Conservation (phyloP, 1,140 invertebrate species). For the Stenopsyche tienmushanensis region DNA sequence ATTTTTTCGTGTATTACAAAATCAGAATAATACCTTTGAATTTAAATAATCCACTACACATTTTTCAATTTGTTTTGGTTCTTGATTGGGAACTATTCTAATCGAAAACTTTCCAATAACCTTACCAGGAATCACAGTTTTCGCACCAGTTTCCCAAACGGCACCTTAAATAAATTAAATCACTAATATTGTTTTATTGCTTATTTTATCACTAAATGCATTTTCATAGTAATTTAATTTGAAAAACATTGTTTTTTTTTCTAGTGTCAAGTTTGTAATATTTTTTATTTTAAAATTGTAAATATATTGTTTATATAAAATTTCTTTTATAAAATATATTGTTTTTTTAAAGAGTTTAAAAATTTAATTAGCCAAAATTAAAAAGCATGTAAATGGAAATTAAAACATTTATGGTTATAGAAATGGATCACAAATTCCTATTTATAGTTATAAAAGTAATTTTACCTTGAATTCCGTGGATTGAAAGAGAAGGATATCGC, state of each 20-base stretch:
- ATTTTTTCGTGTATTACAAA: too few relatives aligned
- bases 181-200: neutral
- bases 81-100: conserved; percentile 90
- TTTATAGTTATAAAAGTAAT: neutral
- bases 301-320: too few relatives aligned
- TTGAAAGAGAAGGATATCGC: conserved; percentile 85
- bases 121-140: conserved; percentile 94
- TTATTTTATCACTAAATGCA: neutral
- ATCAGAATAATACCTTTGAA: conserved; percentile 50
- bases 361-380: too few relatives aligned
- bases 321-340: too few relatives aligned
- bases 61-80: conserved; percentile 73
- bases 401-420: too few relatives aligned
- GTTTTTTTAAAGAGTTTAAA: too few relatives aligned
- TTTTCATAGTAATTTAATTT: too few relatives aligned
- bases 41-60: conserved; percentile 76
- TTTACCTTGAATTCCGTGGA: conserved; percentile 81
- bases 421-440: neutral
- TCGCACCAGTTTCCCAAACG: conserved; percentile 87
- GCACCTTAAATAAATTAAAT: too few relatives aligned
- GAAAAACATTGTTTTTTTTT: neutral
- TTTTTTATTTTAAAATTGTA: too few relatives aligned
- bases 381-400: too few relatives aligned
- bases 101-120: conserved; percentile 97
- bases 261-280: neutral